These are phyloP conservation scores for Agelaius tricolor DNA, from an alignment of 2,113 vertebrate species.

Conservation along the genomic window DNA sequence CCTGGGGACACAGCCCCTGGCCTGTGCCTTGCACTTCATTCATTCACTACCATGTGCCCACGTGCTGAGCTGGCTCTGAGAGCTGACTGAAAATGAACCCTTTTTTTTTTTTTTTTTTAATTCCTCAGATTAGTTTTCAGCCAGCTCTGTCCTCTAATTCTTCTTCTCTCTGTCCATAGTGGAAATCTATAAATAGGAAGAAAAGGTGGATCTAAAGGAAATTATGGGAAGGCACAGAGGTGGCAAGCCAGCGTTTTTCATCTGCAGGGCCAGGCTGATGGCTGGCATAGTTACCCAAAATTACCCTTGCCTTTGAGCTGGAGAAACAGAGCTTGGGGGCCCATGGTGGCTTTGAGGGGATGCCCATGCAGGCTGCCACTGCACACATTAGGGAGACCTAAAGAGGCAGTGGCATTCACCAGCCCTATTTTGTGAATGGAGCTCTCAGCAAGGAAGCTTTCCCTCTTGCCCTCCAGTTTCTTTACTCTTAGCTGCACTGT, in stretches of 20 bases:
- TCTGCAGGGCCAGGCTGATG: background rate
- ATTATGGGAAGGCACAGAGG: background rate
- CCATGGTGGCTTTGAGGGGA: background rate
- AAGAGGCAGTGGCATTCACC: background rate
- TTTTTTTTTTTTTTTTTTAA: background rate
- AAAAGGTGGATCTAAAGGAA: background rate
- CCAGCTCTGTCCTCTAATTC: background rate
- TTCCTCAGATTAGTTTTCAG: background rate
- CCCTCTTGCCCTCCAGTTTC: background rate
- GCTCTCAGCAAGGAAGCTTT: background rate
- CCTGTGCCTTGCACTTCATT: background rate
- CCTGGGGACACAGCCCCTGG: background rate
- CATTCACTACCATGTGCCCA: background rate
- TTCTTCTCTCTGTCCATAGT: rapidly evolving
- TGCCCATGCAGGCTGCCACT: background rate
- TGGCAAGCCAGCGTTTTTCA: background rate
- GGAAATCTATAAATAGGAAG: background rate
- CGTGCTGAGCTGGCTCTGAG: background rate
- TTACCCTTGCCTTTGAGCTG: background rate
- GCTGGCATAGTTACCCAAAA: background rate
- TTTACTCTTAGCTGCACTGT: background rate
- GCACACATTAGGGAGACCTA: background rate
- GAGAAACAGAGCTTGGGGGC: background rate
- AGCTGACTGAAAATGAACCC: background rate
- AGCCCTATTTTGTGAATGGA: background rate